phyloP scores from a whole-genome alignment of 2,113 vertebrate species.

The Halichoerus grypus region DNA sequence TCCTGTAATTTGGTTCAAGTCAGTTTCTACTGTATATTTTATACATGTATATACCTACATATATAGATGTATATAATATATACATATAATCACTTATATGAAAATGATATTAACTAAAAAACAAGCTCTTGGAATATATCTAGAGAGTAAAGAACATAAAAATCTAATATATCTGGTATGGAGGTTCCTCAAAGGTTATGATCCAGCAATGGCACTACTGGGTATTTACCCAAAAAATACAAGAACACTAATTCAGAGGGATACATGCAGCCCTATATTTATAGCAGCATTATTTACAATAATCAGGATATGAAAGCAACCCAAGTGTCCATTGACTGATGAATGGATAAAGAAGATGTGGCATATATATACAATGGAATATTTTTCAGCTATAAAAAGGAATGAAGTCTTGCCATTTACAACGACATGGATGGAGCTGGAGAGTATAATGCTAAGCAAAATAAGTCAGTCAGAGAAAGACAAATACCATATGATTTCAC shows the following conservation, averaged over 20 bases:
- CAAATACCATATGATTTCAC: not conserved
- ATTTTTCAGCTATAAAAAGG: not conserved
- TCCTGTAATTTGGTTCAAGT: slow-evolving; percentile 6
- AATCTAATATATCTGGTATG: not conserved
- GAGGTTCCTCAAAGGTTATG: not conserved
- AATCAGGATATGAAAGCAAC: not conserved
- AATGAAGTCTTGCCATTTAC: not conserved
- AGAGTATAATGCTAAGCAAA: not conserved
- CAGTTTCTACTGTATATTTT: not conserved
- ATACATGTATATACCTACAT: not conserved
- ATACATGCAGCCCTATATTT: not conserved
- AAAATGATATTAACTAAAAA: slow-evolving; percentile 42
- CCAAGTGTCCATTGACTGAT: not conserved
- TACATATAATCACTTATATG: not conserved
- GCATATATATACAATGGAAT: not conserved
- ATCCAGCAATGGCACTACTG: not conserved
- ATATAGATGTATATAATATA: not conserved
- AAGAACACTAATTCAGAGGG: not conserved
- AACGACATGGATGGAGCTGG: not conserved
- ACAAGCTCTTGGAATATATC: slow-evolving; percentile 2
- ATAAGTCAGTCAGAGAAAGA: not conserved
- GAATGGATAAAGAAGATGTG: not conserved
- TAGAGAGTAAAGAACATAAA: slow-evolving; percentile 9
- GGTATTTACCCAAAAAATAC: not conserved
- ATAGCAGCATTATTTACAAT: not conserved